A percentile compares a stretch with the other conserved stretches of the same genome.
Conservation (phyloP, 2,113 vertebrate genomes). For the Sterrhoptilus dennistouni region DNA sequence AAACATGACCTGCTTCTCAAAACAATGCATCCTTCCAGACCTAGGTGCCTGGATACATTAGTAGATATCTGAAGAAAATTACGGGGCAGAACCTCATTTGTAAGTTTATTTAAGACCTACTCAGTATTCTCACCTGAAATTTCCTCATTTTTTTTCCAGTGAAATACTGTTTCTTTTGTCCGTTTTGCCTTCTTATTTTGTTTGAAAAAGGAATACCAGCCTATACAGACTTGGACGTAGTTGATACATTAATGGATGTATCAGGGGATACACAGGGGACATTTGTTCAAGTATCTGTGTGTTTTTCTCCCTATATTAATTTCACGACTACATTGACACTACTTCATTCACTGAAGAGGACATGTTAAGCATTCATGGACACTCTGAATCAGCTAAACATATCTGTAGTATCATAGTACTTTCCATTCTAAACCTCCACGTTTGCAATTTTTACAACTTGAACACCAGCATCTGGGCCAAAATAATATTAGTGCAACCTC, state of each 20-base stretch:
- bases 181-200: not conserved
- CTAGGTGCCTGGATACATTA: not conserved
- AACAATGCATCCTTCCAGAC: not conserved
- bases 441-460: not conserved
- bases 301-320: not conserved
- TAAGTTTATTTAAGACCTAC: not conserved
- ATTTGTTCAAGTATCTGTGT: not conserved
- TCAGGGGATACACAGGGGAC: not conserved
- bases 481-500: not conserved
- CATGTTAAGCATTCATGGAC: not conserved
- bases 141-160: not conserved
- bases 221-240: not conserved
- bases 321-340: not conserved
- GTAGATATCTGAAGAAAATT: not conserved
- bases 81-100: not conserved
- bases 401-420: not conserved
- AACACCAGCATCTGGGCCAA: not conserved
- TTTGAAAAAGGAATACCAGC: not conserved
- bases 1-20: constrained; percentile 44
- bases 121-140: not conserved
- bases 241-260: not conserved
- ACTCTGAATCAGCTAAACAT: not conserved
- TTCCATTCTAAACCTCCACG: not conserved
- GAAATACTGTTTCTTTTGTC: not conserved
- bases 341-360: not conserved